A percentile compares a stretch with the other conserved stretches of the same genome.
Conservation (phyloP, 2,888 invertebrate species). For the Drosophila nr. perissopoda region DNA sequence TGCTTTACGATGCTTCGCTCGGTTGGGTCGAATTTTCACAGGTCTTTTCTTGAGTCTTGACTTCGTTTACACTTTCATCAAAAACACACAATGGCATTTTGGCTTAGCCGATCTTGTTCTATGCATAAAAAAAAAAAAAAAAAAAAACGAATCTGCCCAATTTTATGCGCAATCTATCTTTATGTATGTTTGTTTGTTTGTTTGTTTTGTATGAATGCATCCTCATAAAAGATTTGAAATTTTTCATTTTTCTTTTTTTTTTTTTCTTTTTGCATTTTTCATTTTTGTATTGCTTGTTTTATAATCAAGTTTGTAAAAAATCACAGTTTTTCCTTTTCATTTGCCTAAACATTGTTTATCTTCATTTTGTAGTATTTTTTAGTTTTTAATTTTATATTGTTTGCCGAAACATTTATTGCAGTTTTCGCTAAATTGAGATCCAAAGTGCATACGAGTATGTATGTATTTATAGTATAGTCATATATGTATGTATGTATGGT, state of each 20-base stretch:
- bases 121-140: conserved; percentile 4
- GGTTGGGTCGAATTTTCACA: conserved; percentile 49
- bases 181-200: conserved; percentile 2
- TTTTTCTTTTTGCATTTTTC: conserved; percentile 5
- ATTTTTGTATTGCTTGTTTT: conserved; percentile 62
- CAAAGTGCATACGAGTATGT: conserved; percentile 48
- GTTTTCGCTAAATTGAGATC: conserved; percentile 60
- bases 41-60: conserved; percentile 22
- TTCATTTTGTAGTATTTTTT: conserved; percentile 15
- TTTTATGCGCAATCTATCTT: conserved; percentile 24
- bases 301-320: conserved; percentile 81
- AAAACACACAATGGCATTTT: conserved; percentile 24
- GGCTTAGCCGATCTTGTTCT: conserved; percentile 44
- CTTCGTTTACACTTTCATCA: conserved; percentile 13
- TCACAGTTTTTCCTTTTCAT: conserved; percentile 83
- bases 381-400: conserved; percentile 46
- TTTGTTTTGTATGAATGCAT: conserved; percentile 14
- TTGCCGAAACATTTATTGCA: conserved; percentile 70
- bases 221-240: conserved; percentile 49
- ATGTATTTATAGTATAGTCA: conserved; percentile 15
- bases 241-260: not conserved
- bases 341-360: conserved; percentile 70
- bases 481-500: conserved; percentile 6
- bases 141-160: conserved; percentile 19
- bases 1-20: conserved; percentile 40